A percentile compares a stretch with the other conserved stretches of the same genome.
phyloP scores from a whole-genome alignment of 2,797 vertebrate genomes.

The Denticeps clupeoides region DNA sequence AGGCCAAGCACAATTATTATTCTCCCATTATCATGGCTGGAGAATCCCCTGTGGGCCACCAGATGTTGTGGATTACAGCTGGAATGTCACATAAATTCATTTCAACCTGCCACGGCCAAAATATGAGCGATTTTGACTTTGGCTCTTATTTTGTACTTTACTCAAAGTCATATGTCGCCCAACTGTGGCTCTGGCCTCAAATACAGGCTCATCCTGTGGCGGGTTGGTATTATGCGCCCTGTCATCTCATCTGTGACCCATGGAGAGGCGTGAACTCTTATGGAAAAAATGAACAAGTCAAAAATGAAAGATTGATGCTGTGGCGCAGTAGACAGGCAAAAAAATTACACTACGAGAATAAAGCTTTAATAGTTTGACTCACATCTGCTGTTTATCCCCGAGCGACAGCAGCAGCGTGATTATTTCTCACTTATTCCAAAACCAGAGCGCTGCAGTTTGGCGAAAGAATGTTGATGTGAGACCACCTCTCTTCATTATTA shows the following conservation, averaged over 20 bases:
- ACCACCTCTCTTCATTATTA: neutral
- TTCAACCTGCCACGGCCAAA: conserved; percentile 24
- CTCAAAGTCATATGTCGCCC: conserved; percentile 28
- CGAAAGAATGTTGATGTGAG: neutral
- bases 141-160: no score
- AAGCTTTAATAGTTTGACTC: no score
- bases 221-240: no score
- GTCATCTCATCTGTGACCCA: no score
- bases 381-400: no score
- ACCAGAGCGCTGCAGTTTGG: neutral
- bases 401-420: no score
- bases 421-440: neutral
- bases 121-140: conserved; percentile 28
- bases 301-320: no score
- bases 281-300: no score
- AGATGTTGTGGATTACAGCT: conserved; percentile 35
- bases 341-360: no score
- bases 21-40: conserved; percentile 8
- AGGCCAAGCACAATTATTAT: conserved; percentile 14
- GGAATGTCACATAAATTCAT: conserved; percentile 37
- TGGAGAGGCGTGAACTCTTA: no score
- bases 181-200: conserved; percentile 23
- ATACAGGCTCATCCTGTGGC: no score
- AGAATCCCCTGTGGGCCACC: conserved; percentile 15
- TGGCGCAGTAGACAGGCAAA: no score